Conservation (phyloP, 2,113 vertebrate species). For the Polypterus senegalus region DNA sequence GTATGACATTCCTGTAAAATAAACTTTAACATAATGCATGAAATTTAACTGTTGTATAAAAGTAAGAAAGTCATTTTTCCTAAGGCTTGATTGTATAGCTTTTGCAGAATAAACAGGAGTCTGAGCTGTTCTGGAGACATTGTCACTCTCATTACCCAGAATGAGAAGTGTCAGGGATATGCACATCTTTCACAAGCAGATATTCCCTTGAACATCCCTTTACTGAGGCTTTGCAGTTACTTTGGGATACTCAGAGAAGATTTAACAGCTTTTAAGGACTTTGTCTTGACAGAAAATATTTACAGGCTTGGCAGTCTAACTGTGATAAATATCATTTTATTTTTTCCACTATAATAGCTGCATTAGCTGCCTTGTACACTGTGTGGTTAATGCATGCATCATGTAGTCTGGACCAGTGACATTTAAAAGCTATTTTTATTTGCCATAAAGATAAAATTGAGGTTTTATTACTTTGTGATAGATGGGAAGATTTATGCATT, state of each 20-base stretch:
- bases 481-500: too few relatives aligned
- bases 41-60: too few relatives aligned
- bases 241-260: slow-evolving; percentile 2
- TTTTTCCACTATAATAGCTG: slow-evolving; percentile 4
- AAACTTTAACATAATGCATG: too few relatives aligned
- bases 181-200: neutral
- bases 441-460: slow-evolving; percentile 4
- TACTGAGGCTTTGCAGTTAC: slow-evolving; percentile 3
- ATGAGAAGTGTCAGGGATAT: slow-evolving; percentile 7
- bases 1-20: too few relatives aligned
- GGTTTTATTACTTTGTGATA: neutral
- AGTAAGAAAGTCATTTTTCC: too few relatives aligned
- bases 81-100: too few relatives aligned
- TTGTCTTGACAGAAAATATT: slow-evolving; percentile 7
- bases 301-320: neutral
- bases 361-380: neutral
- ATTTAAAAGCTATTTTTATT: slow-evolving; percentile 11
- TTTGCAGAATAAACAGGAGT: neutral
- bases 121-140: too few relatives aligned
- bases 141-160: neutral
- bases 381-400: slow-evolving; percentile 5
- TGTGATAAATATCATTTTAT: slow-evolving; percentile 13
- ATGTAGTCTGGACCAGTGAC: neutral
- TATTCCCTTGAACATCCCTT: slow-evolving; percentile 1
- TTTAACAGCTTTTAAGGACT: slow-evolving; percentile 8